A percentile compares a stretch with the other conserved stretches of the same genome.
phyloP scores from a whole-genome alignment of 2,888 invertebrate genomes.

The Sinopyrophorus schimmeli region DNA sequence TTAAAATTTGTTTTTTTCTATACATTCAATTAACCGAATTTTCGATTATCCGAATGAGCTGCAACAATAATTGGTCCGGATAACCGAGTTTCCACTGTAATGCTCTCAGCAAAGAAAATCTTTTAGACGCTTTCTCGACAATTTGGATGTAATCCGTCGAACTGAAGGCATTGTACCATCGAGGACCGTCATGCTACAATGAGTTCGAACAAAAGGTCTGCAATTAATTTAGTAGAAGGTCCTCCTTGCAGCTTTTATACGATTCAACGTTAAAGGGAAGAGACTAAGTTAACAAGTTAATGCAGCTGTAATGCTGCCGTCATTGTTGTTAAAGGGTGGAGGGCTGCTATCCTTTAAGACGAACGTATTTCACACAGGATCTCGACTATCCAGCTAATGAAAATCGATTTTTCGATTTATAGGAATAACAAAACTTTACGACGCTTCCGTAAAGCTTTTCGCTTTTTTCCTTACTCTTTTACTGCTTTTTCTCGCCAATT shows the following conservation, averaged over 20 bases:
- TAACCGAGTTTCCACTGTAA: no score
- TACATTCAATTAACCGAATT: no score
- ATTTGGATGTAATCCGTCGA: constrained; percentile 16
- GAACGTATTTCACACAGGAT: constrained; percentile 29
- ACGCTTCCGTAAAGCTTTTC: constrained; percentile 12
- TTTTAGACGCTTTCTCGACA: no score
- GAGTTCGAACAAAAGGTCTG: constrained; percentile 19
- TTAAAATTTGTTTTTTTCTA: no score
- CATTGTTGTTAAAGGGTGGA: constrained; percentile 29
- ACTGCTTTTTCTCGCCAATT: constrained; percentile 16
- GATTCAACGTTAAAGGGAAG: constrained; percentile 9
- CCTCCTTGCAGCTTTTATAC: constrained; percentile 17
- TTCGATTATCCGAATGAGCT: no score
- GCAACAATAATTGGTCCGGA: no score
- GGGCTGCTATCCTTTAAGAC: constrained; percentile 19
- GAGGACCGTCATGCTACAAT: constrained; percentile 19
- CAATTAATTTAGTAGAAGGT: constrained; percentile 20
- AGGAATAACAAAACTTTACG: constrained; percentile 30
- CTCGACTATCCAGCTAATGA: constrained; percentile 25
- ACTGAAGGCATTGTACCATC: constrained; percentile 13
- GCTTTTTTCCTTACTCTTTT: constrained; percentile 18
- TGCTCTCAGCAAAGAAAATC: no score
- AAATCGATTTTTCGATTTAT: constrained; percentile 29
- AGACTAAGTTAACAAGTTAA: constrained; percentile 26
- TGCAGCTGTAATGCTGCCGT: constrained; percentile 31